Base-by-base conservation (phyloP, 2,113 vertebrate genomes). In the Grus americana region DNA sequence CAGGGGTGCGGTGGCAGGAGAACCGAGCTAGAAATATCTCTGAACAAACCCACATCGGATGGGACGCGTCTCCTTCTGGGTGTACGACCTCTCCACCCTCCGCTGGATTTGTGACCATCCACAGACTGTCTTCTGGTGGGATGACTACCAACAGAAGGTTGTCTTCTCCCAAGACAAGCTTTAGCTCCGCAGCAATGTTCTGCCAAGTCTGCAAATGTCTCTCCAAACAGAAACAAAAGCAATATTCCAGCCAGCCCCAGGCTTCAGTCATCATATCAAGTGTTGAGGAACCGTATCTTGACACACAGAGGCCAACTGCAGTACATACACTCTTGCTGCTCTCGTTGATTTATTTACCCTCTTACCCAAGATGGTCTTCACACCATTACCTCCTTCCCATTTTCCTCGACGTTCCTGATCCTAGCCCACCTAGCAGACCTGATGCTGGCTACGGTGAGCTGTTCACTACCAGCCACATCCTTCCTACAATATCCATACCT, bases 211-310 rank as follows among this genome's bases (percentile, higher is more conserved):
- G 46, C 18, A 58, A 54, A 54, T 22, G 34, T 11, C 46, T 13
- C 32, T 52, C 78, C 36, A 32, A 15, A 40, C 16, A 71, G 58
- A 50, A 73, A n/a, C 9, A 58, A 27, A 50, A 58, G 68, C 59
- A 49, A 16, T 12, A 14, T 16, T 52, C 36, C 68, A 27, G 52
- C 15, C 52, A 38, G 36, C 22, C 22, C 6, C 59, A 50, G n/a
- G 17, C 36, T 22, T 3, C 5, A 10, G 13, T 24, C 44, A 0
- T 36, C 9, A 0, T 8, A 65, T 15, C n/a, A 17, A 47, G 38
- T 3, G 26, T 27, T 12, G 52, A 57, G 46, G 68, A 66, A 44
- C 52, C 15, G 3, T 7, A 32, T 5, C 70, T 34, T 12, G 36
- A 19, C 8, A 3, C 4, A 1, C 61, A 11, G 12, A 12, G 27